Conservation (phyloP, 2,113 vertebrate genomes). For the Diglossa brunneiventris region DNA sequence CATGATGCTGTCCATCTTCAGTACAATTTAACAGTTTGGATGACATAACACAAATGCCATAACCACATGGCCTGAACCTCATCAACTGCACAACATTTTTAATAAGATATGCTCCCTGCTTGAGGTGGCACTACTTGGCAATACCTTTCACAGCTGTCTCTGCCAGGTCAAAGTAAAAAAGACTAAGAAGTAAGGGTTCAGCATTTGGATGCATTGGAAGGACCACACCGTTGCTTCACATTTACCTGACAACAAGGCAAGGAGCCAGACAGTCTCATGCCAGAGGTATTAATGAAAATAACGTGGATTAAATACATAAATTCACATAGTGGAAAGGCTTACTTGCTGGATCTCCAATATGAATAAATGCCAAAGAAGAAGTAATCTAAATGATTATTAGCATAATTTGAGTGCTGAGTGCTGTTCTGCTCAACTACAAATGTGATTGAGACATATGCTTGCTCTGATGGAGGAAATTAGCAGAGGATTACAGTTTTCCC, state of each 20-base stretch:
- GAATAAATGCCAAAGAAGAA: constrained; percentile 49
- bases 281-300: constrained; percentile 32
- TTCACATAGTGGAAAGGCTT: not conserved
- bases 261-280: not conserved
- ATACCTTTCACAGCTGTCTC: not conserved
- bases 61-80: not conserved
- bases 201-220: not conserved
- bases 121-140: not conserved
- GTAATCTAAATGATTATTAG: constrained; percentile 60
- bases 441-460: constrained; percentile 70
- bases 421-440: constrained; percentile 69
- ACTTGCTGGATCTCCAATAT: constrained; percentile 37
- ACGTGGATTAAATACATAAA: constrained; percentile 13
- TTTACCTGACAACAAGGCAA: not conserved
- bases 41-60: not conserved
- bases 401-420: constrained; percentile 54
- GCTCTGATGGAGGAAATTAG: constrained; percentile 72
- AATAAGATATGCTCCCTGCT: not conserved
- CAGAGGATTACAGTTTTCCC: constrained; percentile 62
- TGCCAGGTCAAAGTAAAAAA: not conserved
- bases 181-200: not conserved
- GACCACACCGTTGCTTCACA: not conserved
- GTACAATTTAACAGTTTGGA: not conserved
- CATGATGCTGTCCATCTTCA: not conserved
- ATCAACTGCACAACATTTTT: not conserved